Evolutionary conservation across 2,113 vertebrate species (phyloP), one percentile per base, ranked within the genome.

Genomic region (Gallinago jamesoni): DNA sequence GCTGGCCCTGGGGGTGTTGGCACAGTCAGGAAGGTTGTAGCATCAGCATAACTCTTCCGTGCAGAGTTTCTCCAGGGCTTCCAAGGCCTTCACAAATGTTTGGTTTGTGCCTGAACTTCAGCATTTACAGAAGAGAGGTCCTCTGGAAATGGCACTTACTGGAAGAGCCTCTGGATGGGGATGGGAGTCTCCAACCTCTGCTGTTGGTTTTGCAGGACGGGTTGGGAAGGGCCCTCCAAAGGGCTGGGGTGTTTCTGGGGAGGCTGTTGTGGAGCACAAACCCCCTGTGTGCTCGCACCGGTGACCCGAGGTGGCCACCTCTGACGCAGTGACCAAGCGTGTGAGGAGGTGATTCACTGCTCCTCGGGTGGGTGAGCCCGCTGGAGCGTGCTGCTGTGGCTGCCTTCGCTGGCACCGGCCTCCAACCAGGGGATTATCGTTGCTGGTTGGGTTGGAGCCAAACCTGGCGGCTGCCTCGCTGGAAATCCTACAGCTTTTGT

Each of bases 61-160:
- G 35, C 15, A 33, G n/a, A 55, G 33, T 28, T 89, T n/a, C 14
- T 76, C 50, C 0, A 1, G 37, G 48, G 43, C 57, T 89, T 75
- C 47, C 11, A 9, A 53, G 72, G 41, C 1, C 3, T 45, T 43
- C 39, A 10, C 0, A 0, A 73, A 3, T 0, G 0, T 78, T 64
- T 28, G 14, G 18, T 59, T 22, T 83, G 74, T 63, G 53, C 50
- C 68, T 81, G 39, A 39, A 39, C 11, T 39, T 39, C n/a, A n/a
- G 83, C 31, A 9, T 80, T 90, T 53, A 14, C 22, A 39, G 45
- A 13, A 33, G 56, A 68, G 64, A 17, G 4, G 4, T 70, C 52
- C 22, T 2, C 45, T 83, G 80, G 68, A 57, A 77, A 50, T 28
- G 47, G 43, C 13, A 5, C 41, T 62, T 52, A 19, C 14, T 28